Percentiles rank a stretch among this genome's conserved stretches.
Conservation (phyloP, 1,140 invertebrate genomes). For the Aleiodes sp. region DNA sequence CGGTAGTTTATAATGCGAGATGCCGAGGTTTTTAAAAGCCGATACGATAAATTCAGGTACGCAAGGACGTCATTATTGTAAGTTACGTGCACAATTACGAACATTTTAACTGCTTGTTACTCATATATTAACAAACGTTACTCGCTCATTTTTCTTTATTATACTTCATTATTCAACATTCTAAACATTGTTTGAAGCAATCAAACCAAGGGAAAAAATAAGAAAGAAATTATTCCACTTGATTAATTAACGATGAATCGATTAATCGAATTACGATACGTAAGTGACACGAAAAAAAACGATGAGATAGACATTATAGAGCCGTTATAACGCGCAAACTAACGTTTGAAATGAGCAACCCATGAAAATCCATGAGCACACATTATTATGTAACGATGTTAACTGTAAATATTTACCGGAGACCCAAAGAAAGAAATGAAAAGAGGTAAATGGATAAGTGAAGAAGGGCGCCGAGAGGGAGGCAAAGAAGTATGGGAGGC, state of each 20-base stretch:
- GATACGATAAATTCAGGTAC: slow-evolving; percentile 52
- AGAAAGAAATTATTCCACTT: too few relatives aligned
- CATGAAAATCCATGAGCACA: slow-evolving; percentile 24
- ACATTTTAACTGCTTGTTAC: slow-evolving; percentile 3
- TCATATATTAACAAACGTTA: slow-evolving; percentile 4
- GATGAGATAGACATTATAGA: slow-evolving; percentile 1
- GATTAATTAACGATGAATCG: too few relatives aligned
- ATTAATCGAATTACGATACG: background rate
- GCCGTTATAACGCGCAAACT: slow-evolving; percentile 41
- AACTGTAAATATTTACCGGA: slow-evolving; percentile 61
- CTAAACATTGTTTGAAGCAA: too few relatives aligned
- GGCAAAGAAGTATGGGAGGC: slow-evolving; percentile 25
- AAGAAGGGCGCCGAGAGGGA: slow-evolving; percentile 21
- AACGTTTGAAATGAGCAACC: background rate
- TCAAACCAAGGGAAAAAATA: too few relatives aligned
- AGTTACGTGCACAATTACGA: slow-evolving; percentile 40
- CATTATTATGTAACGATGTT: slow-evolving; percentile 56
- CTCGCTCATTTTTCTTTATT: slow-evolving; percentile 9
- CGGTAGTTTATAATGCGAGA: background rate
- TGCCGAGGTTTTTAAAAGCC: background rate
- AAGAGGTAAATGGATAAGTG: slow-evolving; percentile 45
- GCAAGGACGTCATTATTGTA: slow-evolving; percentile 46
- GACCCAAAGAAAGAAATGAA: slow-evolving; percentile 25
- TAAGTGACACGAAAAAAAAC: slow-evolving; percentile 9
- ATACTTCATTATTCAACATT: background rate